Percentiles rank a stretch among this genome's conserved stretches.
These are phyloP conservation scores for Lycocerus yunnanus DNA, from an alignment of 2,888 invertebrate genomes.

Conservation along the genomic window DNA sequence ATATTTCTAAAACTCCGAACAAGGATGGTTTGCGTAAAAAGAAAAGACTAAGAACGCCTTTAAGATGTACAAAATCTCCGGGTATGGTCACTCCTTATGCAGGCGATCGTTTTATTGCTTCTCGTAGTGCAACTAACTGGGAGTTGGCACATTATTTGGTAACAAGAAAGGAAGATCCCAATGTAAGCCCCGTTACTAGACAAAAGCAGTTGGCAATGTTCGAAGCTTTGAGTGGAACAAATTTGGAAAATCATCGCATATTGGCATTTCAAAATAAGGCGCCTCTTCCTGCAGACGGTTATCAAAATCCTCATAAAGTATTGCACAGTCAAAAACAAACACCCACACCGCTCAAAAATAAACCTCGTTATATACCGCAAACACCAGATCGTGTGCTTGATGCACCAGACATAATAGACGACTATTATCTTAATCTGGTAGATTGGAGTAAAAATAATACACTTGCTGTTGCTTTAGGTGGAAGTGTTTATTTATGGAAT, in stretches of 20 bases:
- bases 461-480: slow-evolving; percentile 89
- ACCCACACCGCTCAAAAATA: slow-evolving; percentile 73
- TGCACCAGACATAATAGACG: slow-evolving; percentile 96
- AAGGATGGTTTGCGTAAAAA: slow-evolving; percentile 61
- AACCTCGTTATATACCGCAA: slow-evolving; percentile 85
- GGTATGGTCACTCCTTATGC: slow-evolving; percentile 69
- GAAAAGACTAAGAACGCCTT: slow-evolving; percentile 68
- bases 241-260: slow-evolving; percentile 72
- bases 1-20: slow-evolving; percentile 63
- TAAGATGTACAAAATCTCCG: slow-evolving; percentile 67
- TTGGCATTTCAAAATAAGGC: slow-evolving; percentile 89
- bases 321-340: slow-evolving; percentile 81
- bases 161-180: slow-evolving; percentile 41
- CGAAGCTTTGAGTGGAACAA: slow-evolving; percentile 73
- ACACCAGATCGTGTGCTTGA: slow-evolving; percentile 95
- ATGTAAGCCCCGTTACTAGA: slow-evolving; percentile 61
- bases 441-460: slow-evolving; percentile 95
- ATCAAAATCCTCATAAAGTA: slow-evolving; percentile 83
- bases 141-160: slow-evolving; percentile 85
- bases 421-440: slow-evolving; percentile 94
- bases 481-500: slow-evolving; percentile 90
- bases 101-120: slow-evolving; percentile 90
- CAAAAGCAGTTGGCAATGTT: slow-evolving; percentile 64
- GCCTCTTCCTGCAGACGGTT: slow-evolving; percentile 87
- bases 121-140: slow-evolving; percentile 85